Conservation (phyloP, 2,888 invertebrate species). For the Drosophila lutescens region DNA sequence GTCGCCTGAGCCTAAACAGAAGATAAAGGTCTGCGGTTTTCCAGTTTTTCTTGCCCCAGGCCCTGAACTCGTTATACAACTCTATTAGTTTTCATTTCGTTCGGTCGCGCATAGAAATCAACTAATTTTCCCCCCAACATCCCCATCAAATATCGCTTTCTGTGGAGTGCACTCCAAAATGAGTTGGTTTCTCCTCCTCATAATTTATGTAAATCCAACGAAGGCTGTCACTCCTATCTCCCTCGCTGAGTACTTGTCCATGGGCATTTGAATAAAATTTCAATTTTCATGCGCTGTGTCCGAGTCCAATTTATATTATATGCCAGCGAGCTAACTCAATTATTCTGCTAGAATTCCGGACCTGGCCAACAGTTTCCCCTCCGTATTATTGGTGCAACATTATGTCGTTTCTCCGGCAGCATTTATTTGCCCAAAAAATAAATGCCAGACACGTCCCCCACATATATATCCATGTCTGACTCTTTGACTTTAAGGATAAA, state of each 20-base stretch:
- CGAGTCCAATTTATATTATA: conserved; percentile 37
- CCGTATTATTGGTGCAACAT: conserved; percentile 67
- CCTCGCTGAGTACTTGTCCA: conserved; percentile 41
- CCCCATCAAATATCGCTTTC: conserved; percentile 16
- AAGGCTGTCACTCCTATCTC: conserved; percentile 40
- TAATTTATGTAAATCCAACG: conserved; percentile 72
- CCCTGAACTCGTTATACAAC: conserved; percentile 70
- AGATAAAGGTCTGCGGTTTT: conserved; percentile 25
- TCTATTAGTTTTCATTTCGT: conserved; percentile 67
- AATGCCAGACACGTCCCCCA: conserved; percentile 64
- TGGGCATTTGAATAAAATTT: conserved; percentile 71
- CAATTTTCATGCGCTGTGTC: conserved; percentile 61
- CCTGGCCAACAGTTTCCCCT: conserved; percentile 45
- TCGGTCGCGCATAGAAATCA: conserved; percentile 67
- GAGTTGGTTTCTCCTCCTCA: conserved; percentile 45
- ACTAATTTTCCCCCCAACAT: conserved; percentile 60
- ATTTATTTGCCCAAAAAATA: conserved; percentile 10
- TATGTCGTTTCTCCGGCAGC: conserved; percentile 30
- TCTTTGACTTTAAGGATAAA: conserved; percentile 48
- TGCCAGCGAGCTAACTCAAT: conserved; percentile 66
- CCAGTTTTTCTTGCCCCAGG: conserved; percentile 51
- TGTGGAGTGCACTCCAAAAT: conserved; percentile 20
- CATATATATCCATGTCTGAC: conserved; percentile 50
- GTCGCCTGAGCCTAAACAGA: conserved; percentile 17
- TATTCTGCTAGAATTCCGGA: conserved; percentile 42